phyloP scores from a whole-genome alignment of 1,140 invertebrate genomes.

The Drosophila orosa region DNA sequence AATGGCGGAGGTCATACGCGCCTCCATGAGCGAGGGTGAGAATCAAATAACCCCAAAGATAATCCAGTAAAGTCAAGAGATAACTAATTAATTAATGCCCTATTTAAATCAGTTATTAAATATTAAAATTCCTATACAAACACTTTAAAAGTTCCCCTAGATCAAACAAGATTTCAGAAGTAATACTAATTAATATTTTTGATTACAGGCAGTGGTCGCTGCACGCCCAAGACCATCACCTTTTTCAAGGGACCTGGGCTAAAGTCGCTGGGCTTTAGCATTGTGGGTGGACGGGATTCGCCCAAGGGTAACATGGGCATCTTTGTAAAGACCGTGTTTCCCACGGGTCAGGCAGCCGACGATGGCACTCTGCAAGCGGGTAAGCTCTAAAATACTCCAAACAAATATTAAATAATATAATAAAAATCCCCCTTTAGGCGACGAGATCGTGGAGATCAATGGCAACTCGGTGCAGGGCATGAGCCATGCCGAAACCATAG shows the following conservation, averaged over 20 bases:
- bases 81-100: background rate
- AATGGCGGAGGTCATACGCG: slow-evolving; percentile 81
- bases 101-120: background rate
- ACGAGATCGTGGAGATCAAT: slow-evolving; percentile 96
- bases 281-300: slow-evolving; percentile 95
- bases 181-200: background rate
- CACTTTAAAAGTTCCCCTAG: background rate
- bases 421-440: slow-evolving; percentile 86
- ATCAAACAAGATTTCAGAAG: too few species aligned
- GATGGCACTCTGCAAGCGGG: slow-evolving; percentile 93
- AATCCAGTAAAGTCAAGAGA: slow-evolving; percentile 7
- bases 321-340: slow-evolving; percentile 95
- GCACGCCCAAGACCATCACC: slow-evolving; percentile 80
- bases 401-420: background rate
- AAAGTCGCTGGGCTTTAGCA: slow-evolving; percentile 95
- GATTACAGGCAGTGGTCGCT: slow-evolving; percentile 64
- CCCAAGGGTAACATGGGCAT: slow-evolving; percentile 95
- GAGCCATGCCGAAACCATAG: slow-evolving; percentile 94
- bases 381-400: slow-evolving; percentile 83
- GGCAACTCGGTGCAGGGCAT: slow-evolving; percentile 91
- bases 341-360: slow-evolving; percentile 94
- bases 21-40: slow-evolving; percentile 82
- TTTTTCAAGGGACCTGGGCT: slow-evolving; percentile 93
- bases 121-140: background rate
- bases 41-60: slow-evolving; percentile 27